Evolutionary conservation across 2,797 vertebrate species (phyloP).

Genomic region (Centropyge bicolor): DNA sequence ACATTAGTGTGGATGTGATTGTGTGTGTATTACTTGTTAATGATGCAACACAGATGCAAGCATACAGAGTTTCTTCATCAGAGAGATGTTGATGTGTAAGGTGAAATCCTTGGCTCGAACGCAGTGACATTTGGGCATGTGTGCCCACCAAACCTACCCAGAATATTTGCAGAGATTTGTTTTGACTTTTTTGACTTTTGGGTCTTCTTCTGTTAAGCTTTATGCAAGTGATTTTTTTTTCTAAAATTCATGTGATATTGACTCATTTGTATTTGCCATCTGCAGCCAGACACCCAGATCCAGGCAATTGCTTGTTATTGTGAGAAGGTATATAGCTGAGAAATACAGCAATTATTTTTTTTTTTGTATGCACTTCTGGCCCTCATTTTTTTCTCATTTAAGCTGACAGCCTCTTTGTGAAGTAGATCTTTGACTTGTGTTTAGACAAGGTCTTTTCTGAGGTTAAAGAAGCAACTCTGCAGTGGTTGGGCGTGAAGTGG

Average conservation of each 20-base stretch:
- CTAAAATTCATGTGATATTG: neutral
- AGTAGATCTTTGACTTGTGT: neutral
- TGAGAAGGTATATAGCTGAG: neutral
- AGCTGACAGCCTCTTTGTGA: neutral
- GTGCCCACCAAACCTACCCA: conserved; percentile 1
- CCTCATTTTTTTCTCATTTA: neutral
- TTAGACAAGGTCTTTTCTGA: neutral
- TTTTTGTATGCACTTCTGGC: neutral
- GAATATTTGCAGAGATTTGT: conserved; percentile 15
- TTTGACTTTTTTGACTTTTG: neutral
- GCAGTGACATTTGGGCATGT: neutral
- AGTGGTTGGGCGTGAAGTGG: neutral
- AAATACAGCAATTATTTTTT: neutral
- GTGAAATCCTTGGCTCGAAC: conserved; percentile 14
- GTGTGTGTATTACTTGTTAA: conserved; percentile 31
- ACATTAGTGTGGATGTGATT: neutral
- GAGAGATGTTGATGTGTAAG: conserved; percentile 28
- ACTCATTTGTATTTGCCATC: neutral
- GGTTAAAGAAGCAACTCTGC: neutral
- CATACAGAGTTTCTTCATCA: conserved; percentile 20
- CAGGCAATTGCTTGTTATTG: neutral
- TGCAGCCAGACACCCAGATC: neutral
- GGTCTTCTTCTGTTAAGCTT: neutral
- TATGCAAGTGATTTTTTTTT: neutral
- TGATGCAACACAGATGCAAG: conserved; percentile 68